Evolutionary conservation across 2,797 vertebrate genomes (phyloP).

Genomic region (Anguilla megastoma): DNA sequence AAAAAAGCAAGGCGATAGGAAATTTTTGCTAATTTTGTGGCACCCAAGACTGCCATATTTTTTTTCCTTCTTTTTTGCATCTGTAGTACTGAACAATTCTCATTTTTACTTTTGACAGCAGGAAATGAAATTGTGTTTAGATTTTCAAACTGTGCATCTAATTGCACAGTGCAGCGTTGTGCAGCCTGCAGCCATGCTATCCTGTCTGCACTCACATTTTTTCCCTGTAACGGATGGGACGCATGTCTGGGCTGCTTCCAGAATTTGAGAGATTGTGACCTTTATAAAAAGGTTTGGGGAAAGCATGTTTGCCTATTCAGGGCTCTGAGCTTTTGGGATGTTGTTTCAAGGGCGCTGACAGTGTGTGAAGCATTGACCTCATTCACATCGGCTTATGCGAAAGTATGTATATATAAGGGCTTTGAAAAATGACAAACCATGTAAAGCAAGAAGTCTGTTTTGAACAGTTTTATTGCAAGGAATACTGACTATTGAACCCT

Average conservation of each 20-base stretch:
- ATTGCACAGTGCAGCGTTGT: conserved; percentile 52
- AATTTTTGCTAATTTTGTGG: neutral
- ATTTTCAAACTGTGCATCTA: conserved; percentile 43
- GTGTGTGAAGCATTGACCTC: neutral
- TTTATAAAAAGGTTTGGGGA: conserved; percentile 53
- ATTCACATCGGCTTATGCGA: neutral
- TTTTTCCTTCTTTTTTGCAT: neutral
- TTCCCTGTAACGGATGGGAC: conserved; percentile 56
- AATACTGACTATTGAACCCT: neutral
- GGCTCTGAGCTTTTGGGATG: conserved; percentile 49
- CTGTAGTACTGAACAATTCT: conserved; percentile 19
- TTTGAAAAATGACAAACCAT: neutral
- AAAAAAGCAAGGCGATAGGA: neutral
- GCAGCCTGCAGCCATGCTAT: conserved; percentile 48
- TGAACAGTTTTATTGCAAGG: neutral
- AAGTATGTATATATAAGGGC: neutral
- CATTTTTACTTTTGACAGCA: conserved; percentile 32
- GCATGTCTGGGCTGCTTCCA: conserved; percentile 52
- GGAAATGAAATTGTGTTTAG: conserved; percentile 51
- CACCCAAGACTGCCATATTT: neutral
- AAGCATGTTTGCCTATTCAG: conserved; percentile 62
- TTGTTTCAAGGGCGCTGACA: neutral
- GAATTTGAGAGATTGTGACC: conserved; percentile 60
- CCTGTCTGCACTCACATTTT: conserved; percentile 47
- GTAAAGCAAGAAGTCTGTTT: neutral